Conservation (phyloP, 2,888 invertebrate species). For the Nemoura dubitans region DNA sequence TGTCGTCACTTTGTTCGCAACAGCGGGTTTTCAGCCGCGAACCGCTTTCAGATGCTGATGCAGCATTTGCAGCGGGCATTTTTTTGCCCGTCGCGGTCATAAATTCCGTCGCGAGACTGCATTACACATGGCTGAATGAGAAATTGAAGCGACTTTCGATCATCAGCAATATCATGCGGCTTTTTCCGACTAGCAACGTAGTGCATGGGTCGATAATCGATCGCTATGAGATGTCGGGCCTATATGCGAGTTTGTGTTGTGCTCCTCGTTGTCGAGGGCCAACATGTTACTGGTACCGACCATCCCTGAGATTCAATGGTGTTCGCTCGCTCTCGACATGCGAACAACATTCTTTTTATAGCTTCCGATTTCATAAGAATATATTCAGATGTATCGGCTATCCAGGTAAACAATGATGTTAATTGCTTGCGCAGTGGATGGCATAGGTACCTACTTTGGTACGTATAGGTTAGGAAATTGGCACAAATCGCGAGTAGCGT, state of each 20-base stretch:
- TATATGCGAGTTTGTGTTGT: not conserved
- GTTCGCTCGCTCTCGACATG: not conserved
- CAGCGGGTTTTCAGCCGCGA: not conserved
- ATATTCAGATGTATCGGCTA: not conserved
- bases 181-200: too few species aligned
- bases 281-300: not conserved
- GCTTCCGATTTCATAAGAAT: not conserved
- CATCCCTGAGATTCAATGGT: not conserved
- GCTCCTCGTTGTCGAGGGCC: not conserved
- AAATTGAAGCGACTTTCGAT: not conserved
- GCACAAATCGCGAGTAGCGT: too few species aligned
- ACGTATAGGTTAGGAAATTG: too few species aligned
- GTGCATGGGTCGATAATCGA: not conserved
- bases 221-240: not conserved
- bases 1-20: not conserved
- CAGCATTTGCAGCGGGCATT: too few species aligned
- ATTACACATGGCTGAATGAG: not conserved
- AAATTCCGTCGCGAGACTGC: too few species aligned
- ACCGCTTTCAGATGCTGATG: not conserved
- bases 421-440: too few species aligned
- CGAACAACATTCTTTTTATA: not conserved
- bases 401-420: not conserved
- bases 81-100: not conserved
- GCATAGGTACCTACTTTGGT: too few species aligned
- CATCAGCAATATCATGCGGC: not conserved